A percentile compares a stretch with the other conserved stretches of the same genome.
Evolutionary conservation across 1,140 invertebrate genomes (phyloP).

Genomic region (Drosophila albomicans): DNA sequence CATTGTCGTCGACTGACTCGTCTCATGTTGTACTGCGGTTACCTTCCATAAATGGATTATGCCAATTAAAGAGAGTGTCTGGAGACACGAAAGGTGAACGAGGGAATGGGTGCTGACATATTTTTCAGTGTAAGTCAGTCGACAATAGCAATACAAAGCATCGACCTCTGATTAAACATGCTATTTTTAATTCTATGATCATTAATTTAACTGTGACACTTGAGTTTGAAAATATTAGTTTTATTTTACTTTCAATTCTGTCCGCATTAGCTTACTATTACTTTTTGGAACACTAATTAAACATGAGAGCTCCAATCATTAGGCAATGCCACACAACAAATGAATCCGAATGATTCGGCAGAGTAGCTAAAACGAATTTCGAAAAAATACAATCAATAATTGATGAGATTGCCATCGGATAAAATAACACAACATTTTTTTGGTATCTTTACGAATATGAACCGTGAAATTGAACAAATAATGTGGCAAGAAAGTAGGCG

Average conservation of each 20-base stretch:
- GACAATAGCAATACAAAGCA: background rate
- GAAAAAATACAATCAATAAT: slow-evolving; percentile 53
- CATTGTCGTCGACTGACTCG: slow-evolving; percentile 20
- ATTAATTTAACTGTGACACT: background rate
- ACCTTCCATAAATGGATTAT: slow-evolving; percentile 77
- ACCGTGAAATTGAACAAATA: slow-evolving; percentile 83
- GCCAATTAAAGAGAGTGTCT: slow-evolving; percentile 68
- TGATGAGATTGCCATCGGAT: slow-evolving; percentile 24
- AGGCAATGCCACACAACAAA: slow-evolving; percentile 68
- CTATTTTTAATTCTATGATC: background rate
- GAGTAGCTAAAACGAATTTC: slow-evolving; percentile 66
- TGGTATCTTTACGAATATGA: slow-evolving; percentile 35
- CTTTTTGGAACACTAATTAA: slow-evolving; percentile 60
- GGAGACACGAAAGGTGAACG: slow-evolving; percentile 9
- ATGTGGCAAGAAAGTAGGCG: slow-evolving; percentile 76
- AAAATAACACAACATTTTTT: slow-evolving; percentile 6
- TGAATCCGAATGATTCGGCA: slow-evolving; percentile 65
- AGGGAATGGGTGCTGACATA: background rate
- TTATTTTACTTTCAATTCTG: slow-evolving; percentile 10
- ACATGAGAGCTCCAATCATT: slow-evolving; percentile 65
- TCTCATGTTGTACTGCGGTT: slow-evolving; percentile 52
- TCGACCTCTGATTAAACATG: background rate
- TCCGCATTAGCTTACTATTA: slow-evolving; percentile 11
- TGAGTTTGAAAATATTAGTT: background rate
- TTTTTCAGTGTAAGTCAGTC: slow-evolving; percentile 9